Conservation (phyloP, 1,140 invertebrate genomes). For the Cryptotermes secundus region DNA sequence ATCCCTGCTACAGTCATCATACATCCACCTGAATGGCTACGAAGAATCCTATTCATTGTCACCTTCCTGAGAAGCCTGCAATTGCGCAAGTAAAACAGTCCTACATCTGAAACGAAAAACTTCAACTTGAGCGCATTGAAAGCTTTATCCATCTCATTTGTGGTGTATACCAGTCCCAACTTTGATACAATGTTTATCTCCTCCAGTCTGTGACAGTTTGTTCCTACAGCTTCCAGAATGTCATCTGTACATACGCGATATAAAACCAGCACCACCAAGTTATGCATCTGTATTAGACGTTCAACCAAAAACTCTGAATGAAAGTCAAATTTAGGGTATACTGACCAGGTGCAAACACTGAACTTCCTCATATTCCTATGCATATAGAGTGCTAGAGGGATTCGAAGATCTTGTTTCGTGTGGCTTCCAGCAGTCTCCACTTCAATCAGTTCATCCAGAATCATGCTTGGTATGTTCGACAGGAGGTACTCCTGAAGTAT, state of each 20-base stretch:
- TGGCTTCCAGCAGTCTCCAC: neutral
- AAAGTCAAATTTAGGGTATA: neutral
- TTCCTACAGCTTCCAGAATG: slow-evolving; percentile 52
- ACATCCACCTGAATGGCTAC: slow-evolving; percentile 35
- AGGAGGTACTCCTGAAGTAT: slow-evolving; percentile 30
- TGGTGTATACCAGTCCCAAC: too few species aligned
- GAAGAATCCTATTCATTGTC: slow-evolving; percentile 36
- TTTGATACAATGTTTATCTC: too few species aligned
- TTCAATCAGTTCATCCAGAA: slow-evolving; percentile 36
- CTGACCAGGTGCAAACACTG: neutral
- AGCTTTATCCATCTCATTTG: slow-evolving; percentile 42
- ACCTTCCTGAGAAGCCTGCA: slow-evolving; percentile 38
- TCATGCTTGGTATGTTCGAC: slow-evolving; percentile 32
- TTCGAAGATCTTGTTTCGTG: slow-evolving; percentile 25
- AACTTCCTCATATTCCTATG: slow-evolving; percentile 35
- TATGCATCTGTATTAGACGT: slow-evolving; percentile 46
- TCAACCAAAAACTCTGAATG: slow-evolving; percentile 46
- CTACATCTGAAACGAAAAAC: slow-evolving; percentile 40
- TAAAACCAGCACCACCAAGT: slow-evolving; percentile 51
- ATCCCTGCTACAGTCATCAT: slow-evolving; percentile 38
- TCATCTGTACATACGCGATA: slow-evolving; percentile 56
- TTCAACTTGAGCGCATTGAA: slow-evolving; percentile 49
- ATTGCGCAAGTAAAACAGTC: slow-evolving; percentile 35
- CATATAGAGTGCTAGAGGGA: slow-evolving; percentile 35
- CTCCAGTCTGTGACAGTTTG: slow-evolving; percentile 50